A percentile compares a stretch with the other conserved stretches of the same genome.
Conservation (phyloP, 2,113 vertebrate genomes). For the Coptodon rendalli region DNA sequence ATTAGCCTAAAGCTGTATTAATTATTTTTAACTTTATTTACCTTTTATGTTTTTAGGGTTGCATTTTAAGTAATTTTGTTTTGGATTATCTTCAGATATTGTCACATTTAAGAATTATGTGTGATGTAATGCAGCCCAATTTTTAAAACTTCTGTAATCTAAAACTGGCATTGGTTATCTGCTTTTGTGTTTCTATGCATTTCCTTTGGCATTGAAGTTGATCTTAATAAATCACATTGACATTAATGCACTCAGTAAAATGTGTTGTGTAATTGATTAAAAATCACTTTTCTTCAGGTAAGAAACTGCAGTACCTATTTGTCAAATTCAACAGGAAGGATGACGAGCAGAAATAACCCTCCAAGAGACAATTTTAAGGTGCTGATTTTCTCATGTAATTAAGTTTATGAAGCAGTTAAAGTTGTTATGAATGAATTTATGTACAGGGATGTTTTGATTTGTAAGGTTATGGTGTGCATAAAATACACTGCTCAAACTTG, state of each 20-base stretch:
- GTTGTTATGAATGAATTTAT: background rate
- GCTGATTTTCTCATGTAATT: background rate
- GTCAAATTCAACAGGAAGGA: background rate
- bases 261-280: background rate
- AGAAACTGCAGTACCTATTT: background rate
- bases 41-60: background rate
- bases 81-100: background rate
- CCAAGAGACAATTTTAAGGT: background rate
- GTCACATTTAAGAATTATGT: background rate
- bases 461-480: rapidly evolving
- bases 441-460: background rate
- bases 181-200: background rate
- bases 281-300: background rate
- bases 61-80: background rate
- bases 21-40: background rate
- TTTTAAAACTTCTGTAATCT: background rate
- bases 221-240: background rate
- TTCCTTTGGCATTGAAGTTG: background rate
- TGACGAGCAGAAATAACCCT: background rate
- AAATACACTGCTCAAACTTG: background rate
- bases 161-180: background rate
- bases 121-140: background rate
- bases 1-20: rapidly evolving
- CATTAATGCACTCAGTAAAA: background rate
- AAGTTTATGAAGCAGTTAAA: background rate